phyloP scores from a whole-genome alignment of 2,797 vertebrate species.

The Nyctibius grandis region DNA sequence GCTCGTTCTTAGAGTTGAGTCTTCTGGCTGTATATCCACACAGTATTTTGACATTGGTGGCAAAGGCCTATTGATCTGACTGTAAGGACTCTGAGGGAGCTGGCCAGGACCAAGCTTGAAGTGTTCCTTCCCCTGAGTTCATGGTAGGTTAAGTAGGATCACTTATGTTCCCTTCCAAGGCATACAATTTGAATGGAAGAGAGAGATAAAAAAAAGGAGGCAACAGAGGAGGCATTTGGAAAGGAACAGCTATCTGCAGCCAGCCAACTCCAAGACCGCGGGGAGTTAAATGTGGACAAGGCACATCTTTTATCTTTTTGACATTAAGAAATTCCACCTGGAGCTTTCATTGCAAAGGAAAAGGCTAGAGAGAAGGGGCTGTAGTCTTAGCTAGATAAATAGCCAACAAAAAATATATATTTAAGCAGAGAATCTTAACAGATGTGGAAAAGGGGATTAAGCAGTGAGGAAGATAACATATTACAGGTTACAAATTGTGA shows the following conservation, averaged over 20 bases:
- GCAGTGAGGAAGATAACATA: background rate
- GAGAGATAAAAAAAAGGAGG: background rate
- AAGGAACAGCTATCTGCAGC: background rate
- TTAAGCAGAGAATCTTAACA: conserved; percentile 16
- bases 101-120: background rate
- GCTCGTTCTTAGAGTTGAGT: background rate
- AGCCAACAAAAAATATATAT: background rate
- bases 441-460: conserved; percentile 29
- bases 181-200: background rate
- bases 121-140: background rate
- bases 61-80: background rate
- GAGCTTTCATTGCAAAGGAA: background rate
- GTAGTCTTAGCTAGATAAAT: background rate
- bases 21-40: background rate
- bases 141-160: background rate
- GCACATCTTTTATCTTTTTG: background rate
- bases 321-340: background rate
- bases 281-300: conserved; percentile 1
- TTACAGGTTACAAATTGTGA: conserved; percentile 24
- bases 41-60: background rate
- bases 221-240: background rate
- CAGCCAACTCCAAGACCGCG: background rate
- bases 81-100: background rate
- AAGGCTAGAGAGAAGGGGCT: background rate
- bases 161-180: background rate